phyloP scores from a whole-genome alignment of 2,888 invertebrate species.

The Caenorhabditis japonica region DNA sequence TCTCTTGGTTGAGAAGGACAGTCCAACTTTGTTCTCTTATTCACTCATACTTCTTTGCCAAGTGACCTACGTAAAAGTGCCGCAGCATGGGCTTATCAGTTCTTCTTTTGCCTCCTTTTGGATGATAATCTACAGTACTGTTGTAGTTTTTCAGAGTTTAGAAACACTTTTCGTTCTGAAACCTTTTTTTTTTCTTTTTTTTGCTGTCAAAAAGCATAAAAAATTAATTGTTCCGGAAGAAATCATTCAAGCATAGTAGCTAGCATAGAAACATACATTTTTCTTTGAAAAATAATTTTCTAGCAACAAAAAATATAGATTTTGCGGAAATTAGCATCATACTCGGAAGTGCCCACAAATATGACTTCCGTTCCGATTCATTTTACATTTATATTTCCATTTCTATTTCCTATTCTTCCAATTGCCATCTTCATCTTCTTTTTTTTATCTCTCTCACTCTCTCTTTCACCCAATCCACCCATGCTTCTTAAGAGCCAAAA shows the following conservation, averaged over 20 bases:
- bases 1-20: constrained; percentile 6
- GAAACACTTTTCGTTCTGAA: constrained; percentile 2
- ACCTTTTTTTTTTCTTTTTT: background rate
- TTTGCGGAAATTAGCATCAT: too few species aligned
- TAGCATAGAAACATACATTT: constrained; percentile 5
- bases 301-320: too few species aligned
- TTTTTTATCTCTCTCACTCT: background rate
- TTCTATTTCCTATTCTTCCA: background rate
- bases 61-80: constrained; percentile 49
- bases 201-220: background rate
- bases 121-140: too few species aligned
- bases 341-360: constrained; percentile 20
- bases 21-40: constrained; percentile 5
- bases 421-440: background rate
- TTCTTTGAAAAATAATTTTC: background rate
- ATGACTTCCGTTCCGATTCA: constrained; percentile 16
- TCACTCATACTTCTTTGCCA: constrained; percentile 18
- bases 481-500: background rate
- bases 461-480: background rate
- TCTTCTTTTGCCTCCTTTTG: constrained; percentile 3
- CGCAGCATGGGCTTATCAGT: constrained; percentile 34
- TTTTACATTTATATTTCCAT: background rate
- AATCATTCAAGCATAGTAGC: background rate
- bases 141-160: too few species aligned
- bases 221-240: background rate